These are phyloP conservation scores for Dunckerocampus dactyliophorus DNA, from an alignment of 2,113 vertebrate genomes.

Conservation along the genomic window DNA sequence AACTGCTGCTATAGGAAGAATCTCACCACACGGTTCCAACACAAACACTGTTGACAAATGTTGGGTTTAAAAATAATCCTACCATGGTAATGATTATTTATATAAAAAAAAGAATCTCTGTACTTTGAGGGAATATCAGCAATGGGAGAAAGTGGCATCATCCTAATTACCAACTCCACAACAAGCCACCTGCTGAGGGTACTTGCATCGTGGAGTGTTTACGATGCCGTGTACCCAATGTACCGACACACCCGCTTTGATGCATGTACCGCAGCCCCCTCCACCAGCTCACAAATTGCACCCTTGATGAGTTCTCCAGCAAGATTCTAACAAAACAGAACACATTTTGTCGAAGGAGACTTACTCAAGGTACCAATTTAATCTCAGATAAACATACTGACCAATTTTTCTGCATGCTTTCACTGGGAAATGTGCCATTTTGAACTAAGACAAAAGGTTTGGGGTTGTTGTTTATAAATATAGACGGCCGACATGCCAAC, in stretches of 20 bases:
- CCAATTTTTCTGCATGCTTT: no score
- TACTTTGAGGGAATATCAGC: constrained; percentile 23
- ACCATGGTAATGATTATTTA: no score
- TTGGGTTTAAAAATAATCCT: constrained; percentile 1
- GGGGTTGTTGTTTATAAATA: no score
- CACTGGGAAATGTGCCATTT: no score
- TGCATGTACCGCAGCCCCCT: constrained; percentile 15
- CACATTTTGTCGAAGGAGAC: background rate
- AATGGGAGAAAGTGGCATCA: constrained; percentile 56
- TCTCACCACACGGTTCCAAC: background rate
- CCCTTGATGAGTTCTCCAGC: background rate
- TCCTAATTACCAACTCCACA: constrained; percentile 59
- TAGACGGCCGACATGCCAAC: no score
- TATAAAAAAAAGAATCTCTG: constrained; percentile 32
- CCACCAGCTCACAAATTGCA: constrained; percentile 21
- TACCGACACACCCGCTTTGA: background rate
- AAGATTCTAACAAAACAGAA: background rate
- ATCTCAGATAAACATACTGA: no score
- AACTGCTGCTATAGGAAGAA: background rate
- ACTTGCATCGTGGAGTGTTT: constrained; percentile 30
- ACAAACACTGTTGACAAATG: background rate
- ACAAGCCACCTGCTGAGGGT: constrained; percentile 60
- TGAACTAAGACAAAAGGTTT: no score
- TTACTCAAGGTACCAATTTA: no score
- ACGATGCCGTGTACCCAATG: constrained; percentile 29